Evolutionary conservation across 1,140 invertebrate species (phyloP), one percentile per base, ranked within the genome.

Genomic region (Amyelois transitella): DNA sequence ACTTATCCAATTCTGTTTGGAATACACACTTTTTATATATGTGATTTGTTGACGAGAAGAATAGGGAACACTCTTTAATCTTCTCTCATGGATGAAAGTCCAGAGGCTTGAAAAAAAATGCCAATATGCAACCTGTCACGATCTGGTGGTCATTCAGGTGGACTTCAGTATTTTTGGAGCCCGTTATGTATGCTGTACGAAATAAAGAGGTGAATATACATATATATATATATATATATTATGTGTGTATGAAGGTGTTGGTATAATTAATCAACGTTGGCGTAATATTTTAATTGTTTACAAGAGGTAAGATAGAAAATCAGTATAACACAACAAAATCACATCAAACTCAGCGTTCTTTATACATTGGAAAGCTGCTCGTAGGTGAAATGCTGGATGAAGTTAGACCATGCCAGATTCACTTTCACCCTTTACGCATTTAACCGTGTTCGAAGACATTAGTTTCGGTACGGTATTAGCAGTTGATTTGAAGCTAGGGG

Each of bases 401-500:
- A 61, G 64, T 52, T 50, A 44, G 18, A 55, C 62, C 66, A 61
- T 68, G 66, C 70, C 45, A 49, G 58, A 60, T 54, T 66, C 57
- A 80, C 79, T 80, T 82, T 82, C 79, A 71, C 75, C 61, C 32
- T 67, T 58, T 43, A 54, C 64, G 58, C 59, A 62, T 67, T 47
- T 38, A 45, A 64, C 57, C 28, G 49, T 53, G 55, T 49, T 32
- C 43, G 44, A 12, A 50, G n/a, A n/a, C n/a, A n/a, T n/a, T n/a
- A n/a, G n/a, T n/a, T n/a, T n/a, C n/a, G n/a, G n/a, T n/a, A n/a
- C n/a, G n/a, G n/a, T n/a, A n/a, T n/a, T n/a, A n/a, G n/a, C n/a
- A n/a, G n/a, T n/a, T n/a, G n/a, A n/a, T n/a, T n/a, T n/a, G n/a
- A n/a, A n/a, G n/a, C n/a, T n/a, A n/a, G n/a, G n/a, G n/a, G n/a